Base-by-base conservation (phyloP, 2,888 invertebrate genomes). In the Papilio protenor region DNA sequence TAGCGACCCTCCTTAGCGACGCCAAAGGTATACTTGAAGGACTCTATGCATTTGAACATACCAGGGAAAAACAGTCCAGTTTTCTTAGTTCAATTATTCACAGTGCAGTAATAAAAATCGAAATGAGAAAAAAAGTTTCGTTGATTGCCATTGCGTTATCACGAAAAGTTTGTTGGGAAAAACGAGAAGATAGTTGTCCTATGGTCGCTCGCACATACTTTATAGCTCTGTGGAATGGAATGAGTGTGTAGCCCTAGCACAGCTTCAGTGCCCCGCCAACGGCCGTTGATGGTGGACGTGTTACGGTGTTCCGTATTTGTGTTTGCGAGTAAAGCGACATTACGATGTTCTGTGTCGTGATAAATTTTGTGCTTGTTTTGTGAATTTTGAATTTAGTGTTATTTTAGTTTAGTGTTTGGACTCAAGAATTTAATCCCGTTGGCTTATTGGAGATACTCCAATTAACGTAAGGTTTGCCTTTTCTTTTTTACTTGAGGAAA, bases 251-350 rank as follows among this genome's bases (percentile, higher is more conserved):
- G 52, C 16, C 11, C 21, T 57, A 11, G 27, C 27, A 78, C 77
- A 81, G 79, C 85, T 85, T 87, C 87, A 93, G 93, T 93, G 82
- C 87, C 91, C 89, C 92, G 92, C 92, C 90, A 83, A 87, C 82
- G 80, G 92, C 90, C 91, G 93, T 81, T 81, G 87, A 66, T 82
- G 80, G 79, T 79, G 84, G 89, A 90, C 87, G 92, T 2, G 83
- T 80, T 81, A 84, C 84, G 88, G 81, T 66, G 83, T 72, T 80
- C 81, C 80, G 83, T 80, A 79, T 75, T 80, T 84, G 84, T 82
- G 85, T 80, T 78, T 87, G 90, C 87, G 89, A 88, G 88, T 90
- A 89, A 83, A 85, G 87, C 84, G 81, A 85, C 81, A 86, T 88
- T 89, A 89, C 92, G 92, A 92, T 91, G 91, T 87, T 86, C 83